These are phyloP conservation scores for Drosophila nannoptera DNA, from an alignment of 1,140 invertebrate genomes.

Conservation along the genomic window DNA sequence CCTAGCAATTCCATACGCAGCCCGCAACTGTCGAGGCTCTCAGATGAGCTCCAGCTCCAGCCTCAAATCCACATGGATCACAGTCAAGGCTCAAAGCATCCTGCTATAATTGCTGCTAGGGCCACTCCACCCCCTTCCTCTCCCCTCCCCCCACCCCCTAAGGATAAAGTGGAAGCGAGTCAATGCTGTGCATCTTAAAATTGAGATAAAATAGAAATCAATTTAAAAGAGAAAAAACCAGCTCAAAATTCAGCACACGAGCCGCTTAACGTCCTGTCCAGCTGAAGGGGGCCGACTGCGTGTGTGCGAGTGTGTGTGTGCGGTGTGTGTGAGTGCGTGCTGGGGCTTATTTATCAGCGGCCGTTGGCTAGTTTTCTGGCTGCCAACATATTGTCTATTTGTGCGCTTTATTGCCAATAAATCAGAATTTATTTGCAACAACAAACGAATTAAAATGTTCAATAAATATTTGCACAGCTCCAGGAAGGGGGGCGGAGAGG, in stretches of 20 bases:
- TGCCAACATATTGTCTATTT: slow-evolving; percentile 64
- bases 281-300: slow-evolving; percentile 2
- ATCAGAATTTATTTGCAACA: slow-evolving; percentile 79
- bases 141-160: too few relatives aligned
- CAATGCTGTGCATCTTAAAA: slow-evolving; percentile 5
- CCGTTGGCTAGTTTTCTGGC: slow-evolving; percentile 35
- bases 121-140: too few relatives aligned
- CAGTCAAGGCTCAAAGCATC: background rate
- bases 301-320: slow-evolving; percentile 13
- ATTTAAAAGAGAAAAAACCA: slow-evolving; percentile 11
- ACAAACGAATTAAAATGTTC: slow-evolving; percentile 79
- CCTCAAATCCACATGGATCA: too few relatives aligned
- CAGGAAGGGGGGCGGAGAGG: too few relatives aligned
- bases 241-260: slow-evolving; percentile 69
- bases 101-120: too few relatives aligned
- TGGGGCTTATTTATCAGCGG: slow-evolving; percentile 48
- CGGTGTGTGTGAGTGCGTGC: slow-evolving; percentile 16
- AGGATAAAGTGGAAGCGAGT: background rate
- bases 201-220: slow-evolving; percentile 4
- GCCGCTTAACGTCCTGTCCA: slow-evolving; percentile 44
- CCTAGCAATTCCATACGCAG: too few relatives aligned
- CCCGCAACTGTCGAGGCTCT: too few relatives aligned
- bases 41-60: too few relatives aligned
- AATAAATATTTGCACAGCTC: slow-evolving; percentile 76
- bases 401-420: slow-evolving; percentile 78